A percentile compares a stretch with the other conserved stretches of the same genome.
These are phyloP conservation scores for Apantesis nais DNA, from an alignment of 2,888 invertebrate genomes.

Conservation along the genomic window DNA sequence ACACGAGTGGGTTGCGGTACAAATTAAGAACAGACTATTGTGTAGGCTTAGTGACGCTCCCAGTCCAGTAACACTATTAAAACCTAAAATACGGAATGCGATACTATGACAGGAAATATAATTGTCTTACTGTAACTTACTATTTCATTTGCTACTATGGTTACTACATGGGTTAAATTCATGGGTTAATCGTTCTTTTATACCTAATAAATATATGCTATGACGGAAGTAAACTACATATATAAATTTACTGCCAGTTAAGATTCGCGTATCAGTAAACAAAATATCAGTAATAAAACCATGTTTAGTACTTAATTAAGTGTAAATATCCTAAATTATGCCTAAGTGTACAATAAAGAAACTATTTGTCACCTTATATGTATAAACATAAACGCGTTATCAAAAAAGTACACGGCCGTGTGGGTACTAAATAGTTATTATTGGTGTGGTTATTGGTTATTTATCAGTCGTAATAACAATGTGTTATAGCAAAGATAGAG, in stretches of 20 bases:
- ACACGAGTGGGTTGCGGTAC: background rate
- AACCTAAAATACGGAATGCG: background rate
- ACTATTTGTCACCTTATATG: background rate
- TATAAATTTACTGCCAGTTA: background rate
- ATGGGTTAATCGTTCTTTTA: background rate
- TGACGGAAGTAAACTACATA: background rate
- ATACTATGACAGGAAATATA: background rate
- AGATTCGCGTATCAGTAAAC: background rate
- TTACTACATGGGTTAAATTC: background rate
- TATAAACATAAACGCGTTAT: background rate
- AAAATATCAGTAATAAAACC: background rate
- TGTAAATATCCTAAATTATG: background rate
- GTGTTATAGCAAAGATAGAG: background rate
- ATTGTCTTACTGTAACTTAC: background rate
- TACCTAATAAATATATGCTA: background rate
- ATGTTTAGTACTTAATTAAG: background rate
- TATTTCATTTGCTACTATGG: background rate
- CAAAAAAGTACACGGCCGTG: background rate
- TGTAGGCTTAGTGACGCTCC: background rate
- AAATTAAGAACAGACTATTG: conserved; percentile 1
- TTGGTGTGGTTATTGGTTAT: background rate
- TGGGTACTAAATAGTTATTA: background rate
- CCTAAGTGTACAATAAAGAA: background rate
- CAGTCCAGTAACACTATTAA: background rate
- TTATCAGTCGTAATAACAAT: background rate